Evolutionary conservation across 2,797 vertebrate genomes (phyloP), one percentile per base, ranked within the genome.

Genomic region (Danio kyathit): DNA sequence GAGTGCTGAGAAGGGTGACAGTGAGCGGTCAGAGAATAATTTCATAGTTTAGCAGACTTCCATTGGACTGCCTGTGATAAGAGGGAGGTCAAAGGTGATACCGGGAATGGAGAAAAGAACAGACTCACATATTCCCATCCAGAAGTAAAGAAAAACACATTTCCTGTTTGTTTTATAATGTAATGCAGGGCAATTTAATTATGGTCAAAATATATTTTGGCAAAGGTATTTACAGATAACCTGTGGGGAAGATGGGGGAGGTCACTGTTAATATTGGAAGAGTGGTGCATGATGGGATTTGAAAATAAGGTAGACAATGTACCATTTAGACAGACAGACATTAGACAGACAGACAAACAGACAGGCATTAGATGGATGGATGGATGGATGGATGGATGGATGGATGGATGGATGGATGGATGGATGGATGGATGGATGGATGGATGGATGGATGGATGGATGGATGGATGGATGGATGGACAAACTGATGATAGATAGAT

Each of bases 21-120:
- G 43, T 67, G 59, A 46, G 41, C n/a, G 5, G 44, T 41, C 16
- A 21, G 40, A 65, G 77, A 59, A 60, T 65, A 54, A 64, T 73
- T 82, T 59, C 19, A 41, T 14, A 4, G 52, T 66, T 67, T 69
- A 0, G 2, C 64, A 41, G 66, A 46, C 21, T 64, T 16, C 29
- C 56, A 17, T 63, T 64, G 21, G 11, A 57, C 29, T 29, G 59
- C 49, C 29, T 71, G 49, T 21, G 74, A 82, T 65, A 64, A 64
- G 48, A 51, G n/a, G 67, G 14, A 29, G 43, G 67, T 77, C 51
- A 66, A 51, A 78, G 60, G 51, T 73, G 19, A 82, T 78, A 2
- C 0, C 29, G 54, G n/a, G 40, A 54, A 46, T 49, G 66, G 38
- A 64, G 60, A 14, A 65, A 70, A 19, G 12, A n/a, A 69, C 29